phyloP scores from a whole-genome alignment of 2,797 vertebrate genomes.

The Fistularia commersonii region DNA sequence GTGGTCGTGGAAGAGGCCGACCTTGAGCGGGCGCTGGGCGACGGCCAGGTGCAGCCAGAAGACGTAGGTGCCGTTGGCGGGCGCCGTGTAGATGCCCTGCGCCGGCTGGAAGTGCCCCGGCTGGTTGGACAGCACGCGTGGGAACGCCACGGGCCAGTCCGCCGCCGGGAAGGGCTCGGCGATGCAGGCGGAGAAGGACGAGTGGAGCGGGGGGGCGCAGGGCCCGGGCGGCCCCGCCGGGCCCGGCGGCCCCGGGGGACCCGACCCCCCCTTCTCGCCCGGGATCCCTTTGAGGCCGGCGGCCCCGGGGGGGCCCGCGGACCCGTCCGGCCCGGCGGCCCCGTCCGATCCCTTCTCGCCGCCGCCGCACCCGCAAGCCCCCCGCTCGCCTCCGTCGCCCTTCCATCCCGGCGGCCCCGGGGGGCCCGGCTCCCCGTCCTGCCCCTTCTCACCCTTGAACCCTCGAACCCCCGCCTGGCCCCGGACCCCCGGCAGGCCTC shows the following conservation, averaged over 20 bases:
- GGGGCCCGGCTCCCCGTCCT: constrained; percentile 46
- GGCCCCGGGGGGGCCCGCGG: no score
- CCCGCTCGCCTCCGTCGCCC: constrained; percentile 57
- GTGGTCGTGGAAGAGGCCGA: constrained; percentile 65
- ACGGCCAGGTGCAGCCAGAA: constrained; percentile 62
- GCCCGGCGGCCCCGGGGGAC: constrained; percentile 50
- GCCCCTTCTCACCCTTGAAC: constrained; percentile 59
- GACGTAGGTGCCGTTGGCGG: constrained; percentile 71
- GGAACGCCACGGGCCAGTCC: constrained; percentile 59
- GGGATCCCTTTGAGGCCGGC: constrained; percentile 61
- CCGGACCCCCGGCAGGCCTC: constrained; percentile 59
- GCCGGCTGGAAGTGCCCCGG: constrained; percentile 31
- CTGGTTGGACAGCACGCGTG: constrained; percentile 41
- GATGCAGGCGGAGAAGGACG: constrained; percentile 62
- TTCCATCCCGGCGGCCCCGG: constrained; percentile 50
- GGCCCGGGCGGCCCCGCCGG: constrained; percentile 59
- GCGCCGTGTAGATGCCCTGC: constrained; percentile 58
- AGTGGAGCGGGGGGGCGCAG: constrained; percentile 65
- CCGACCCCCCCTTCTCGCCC: constrained; percentile 48
- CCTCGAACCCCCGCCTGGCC: constrained; percentile 54
- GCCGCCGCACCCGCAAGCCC: constrained; percentile 64
- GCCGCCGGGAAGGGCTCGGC: constrained; percentile 22
- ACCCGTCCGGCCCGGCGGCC: constrained; percentile 47
- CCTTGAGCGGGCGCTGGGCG: constrained; percentile 37
- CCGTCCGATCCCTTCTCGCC: constrained; percentile 58